These are phyloP conservation scores for Drosophila antonietae DNA, from an alignment of 2,888 invertebrate genomes.

Conservation along the genomic window DNA sequence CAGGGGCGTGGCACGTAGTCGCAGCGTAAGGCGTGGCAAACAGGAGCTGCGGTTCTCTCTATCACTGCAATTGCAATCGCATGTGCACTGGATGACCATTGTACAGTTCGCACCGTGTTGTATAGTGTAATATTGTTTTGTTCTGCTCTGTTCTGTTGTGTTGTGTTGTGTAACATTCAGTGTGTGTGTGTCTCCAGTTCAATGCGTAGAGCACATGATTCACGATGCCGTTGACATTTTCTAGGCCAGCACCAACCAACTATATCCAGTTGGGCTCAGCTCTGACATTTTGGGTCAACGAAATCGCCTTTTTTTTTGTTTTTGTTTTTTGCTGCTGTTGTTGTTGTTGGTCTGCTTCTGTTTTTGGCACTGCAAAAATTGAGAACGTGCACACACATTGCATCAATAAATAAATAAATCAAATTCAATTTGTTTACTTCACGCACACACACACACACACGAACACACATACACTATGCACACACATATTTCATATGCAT, in stretches of 20 bases:
- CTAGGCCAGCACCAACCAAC: slow-evolving; percentile 63
- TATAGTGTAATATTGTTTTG: slow-evolving; percentile 6
- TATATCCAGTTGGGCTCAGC: slow-evolving; percentile 63
- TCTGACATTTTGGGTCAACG: slow-evolving; percentile 40
- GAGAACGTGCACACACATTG: slow-evolving; percentile 41
- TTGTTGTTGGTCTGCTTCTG: background rate
- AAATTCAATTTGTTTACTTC: slow-evolving; percentile 77
- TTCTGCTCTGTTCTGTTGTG: background rate
- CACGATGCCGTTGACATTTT: slow-evolving; percentile 49
- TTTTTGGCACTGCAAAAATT: slow-evolving; percentile 48
- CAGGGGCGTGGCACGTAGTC: slow-evolving; percentile 43
- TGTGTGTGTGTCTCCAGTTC: slow-evolving; percentile 42
- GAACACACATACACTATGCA: background rate
- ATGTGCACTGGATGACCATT: slow-evolving; percentile 83
- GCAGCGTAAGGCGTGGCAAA: slow-evolving; percentile 52
- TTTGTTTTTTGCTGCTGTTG: background rate
- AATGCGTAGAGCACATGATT: slow-evolving; percentile 56
- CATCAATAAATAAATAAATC: slow-evolving; percentile 73
- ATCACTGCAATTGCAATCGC: slow-evolving; percentile 83
- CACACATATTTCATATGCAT: slow-evolving; percentile 64
- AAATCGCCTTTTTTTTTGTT: background rate
- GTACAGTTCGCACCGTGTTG: slow-evolving; percentile 44
- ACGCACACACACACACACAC: slow-evolving; percentile 31
- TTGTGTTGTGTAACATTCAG: slow-evolving; percentile 1
- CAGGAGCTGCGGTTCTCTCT: slow-evolving; percentile 73